Evolutionary conservation across 2,113 vertebrate species (phyloP).

Genomic region (Heliornis fulica): DNA sequence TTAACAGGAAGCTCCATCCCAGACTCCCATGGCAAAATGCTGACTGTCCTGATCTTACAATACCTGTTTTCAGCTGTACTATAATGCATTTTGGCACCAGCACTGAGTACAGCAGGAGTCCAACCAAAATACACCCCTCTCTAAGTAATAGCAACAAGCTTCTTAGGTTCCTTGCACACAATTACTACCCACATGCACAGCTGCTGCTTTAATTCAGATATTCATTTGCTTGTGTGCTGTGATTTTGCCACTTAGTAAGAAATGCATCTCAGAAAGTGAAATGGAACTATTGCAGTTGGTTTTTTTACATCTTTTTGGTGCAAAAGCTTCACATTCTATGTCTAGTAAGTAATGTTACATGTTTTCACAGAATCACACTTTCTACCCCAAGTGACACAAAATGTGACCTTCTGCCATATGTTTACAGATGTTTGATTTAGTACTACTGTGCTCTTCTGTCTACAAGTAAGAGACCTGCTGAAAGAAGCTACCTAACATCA

Average conservation of each 20-base stretch:
- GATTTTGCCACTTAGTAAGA: slow-evolving; percentile 55
- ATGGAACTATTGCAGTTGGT: background rate
- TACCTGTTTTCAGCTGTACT: slow-evolving; percentile 18
- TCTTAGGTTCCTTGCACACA: slow-evolving; percentile 39
- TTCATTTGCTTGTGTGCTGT: slow-evolving; percentile 49
- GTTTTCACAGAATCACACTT: background rate
- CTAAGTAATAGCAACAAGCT: background rate
- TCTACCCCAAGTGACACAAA: background rate
- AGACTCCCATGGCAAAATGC: background rate
- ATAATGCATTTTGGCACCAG: slow-evolving; percentile 15
- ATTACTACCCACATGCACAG: slow-evolving; percentile 50
- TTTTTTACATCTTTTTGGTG: background rate
- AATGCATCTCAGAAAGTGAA: slow-evolving; percentile 19
- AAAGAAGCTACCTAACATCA: background rate
- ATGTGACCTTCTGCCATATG: background rate
- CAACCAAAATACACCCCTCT: background rate
- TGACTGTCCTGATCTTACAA: background rate
- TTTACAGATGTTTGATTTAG: slow-evolving; percentile 31
- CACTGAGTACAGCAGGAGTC: background rate
- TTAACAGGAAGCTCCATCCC: background rate
- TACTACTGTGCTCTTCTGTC: background rate
- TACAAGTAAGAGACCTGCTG: slow-evolving; percentile 7
- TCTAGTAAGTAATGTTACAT: slow-evolving; percentile 28
- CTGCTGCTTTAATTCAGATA: slow-evolving; percentile 53
- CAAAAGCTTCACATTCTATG: background rate